Percentiles rank a stretch among this genome's conserved stretches.
Evolutionary conservation across 2,888 invertebrate genomes (phyloP).

Genomic region (Uloborus plumipes): DNA sequence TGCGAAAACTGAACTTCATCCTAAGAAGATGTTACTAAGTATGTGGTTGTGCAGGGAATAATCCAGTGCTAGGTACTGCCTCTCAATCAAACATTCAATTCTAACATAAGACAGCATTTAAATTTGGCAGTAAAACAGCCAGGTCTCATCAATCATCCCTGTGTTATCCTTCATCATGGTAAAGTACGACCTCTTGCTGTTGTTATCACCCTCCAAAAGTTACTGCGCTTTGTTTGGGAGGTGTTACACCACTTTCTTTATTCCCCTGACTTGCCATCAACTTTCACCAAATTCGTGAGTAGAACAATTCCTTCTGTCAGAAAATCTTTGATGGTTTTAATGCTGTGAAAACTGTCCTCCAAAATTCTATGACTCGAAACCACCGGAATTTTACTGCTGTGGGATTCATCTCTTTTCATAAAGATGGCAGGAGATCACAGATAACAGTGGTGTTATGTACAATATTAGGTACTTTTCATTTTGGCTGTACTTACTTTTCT

Average conservation of each 20-base stretch:
- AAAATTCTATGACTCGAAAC: constrained; percentile 19
- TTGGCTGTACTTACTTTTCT: too few species aligned
- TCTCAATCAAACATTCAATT: too few species aligned
- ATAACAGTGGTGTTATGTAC: too few species aligned
- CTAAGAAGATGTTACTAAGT: background rate
- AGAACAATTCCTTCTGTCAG: constrained; percentile 11
- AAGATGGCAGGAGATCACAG: background rate
- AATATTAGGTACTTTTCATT: too few species aligned
- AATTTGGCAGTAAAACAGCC: too few species aligned
- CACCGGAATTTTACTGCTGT: constrained; percentile 14
- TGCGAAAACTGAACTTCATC: constrained; percentile 5
- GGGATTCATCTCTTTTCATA: constrained; percentile 1
- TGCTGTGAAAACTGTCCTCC: background rate
- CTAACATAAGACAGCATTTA: too few species aligned
- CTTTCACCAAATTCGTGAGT: constrained; percentile 12
- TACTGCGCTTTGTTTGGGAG: constrained; percentile 2
- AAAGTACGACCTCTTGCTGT: background rate
- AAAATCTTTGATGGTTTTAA: constrained; percentile 8
- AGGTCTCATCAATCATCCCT: too few species aligned
- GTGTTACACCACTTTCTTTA: background rate
- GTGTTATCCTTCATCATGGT: too few species aligned
- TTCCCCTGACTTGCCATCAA: constrained; percentile 4
- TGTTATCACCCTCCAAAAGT: background rate
- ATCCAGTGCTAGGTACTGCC: too few species aligned
- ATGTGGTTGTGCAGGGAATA: background rate